Evolutionary conservation across 2,888 invertebrate genomes (phyloP).

Genomic region (Torymus texanus): DNA sequence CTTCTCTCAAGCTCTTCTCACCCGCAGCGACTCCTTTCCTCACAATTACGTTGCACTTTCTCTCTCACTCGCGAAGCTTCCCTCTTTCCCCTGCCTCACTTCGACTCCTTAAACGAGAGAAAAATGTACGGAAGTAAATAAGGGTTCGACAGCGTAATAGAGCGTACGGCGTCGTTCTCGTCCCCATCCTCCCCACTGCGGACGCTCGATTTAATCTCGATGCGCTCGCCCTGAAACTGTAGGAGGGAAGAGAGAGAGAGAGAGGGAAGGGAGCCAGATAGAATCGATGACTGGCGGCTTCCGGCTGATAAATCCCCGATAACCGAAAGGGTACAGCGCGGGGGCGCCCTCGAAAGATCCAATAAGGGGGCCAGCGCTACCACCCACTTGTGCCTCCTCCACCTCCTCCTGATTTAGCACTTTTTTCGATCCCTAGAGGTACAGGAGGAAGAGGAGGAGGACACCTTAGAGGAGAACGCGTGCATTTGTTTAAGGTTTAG

Average conservation of each 20-base stretch:
- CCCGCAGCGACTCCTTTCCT: background rate
- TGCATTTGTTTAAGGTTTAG: background rate
- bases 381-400: background rate
- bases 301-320: slow-evolving; percentile 53
- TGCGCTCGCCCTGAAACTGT: slow-evolving; percentile 17
- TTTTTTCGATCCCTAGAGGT: slow-evolving; percentile 16
- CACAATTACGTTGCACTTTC: slow-evolving; percentile 14
- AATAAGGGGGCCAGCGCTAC: slow-evolving; percentile 18
- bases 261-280: slow-evolving; percentile 44
- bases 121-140: slow-evolving; percentile 42
- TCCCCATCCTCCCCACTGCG: slow-evolving; percentile 56
- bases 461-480: background rate
- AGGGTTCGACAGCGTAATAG: slow-evolving; percentile 43
- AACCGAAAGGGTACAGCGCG: slow-evolving; percentile 25
- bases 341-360: slow-evolving; percentile 31
- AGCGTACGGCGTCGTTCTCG: slow-evolving; percentile 37
- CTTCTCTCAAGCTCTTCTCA: too few relatives aligned
- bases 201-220: slow-evolving; percentile 67
- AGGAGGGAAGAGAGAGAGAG: slow-evolving; percentile 28
- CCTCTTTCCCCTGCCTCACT: background rate
- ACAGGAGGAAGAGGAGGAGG: background rate
- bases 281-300: slow-evolving; percentile 58
- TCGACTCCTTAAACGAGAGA: slow-evolving; percentile 22
- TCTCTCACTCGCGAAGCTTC: background rate
- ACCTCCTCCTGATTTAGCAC: slow-evolving; percentile 41